Conservation (phyloP, 2,113 vertebrate genomes). For the Aptenodytes forsteri region DNA sequence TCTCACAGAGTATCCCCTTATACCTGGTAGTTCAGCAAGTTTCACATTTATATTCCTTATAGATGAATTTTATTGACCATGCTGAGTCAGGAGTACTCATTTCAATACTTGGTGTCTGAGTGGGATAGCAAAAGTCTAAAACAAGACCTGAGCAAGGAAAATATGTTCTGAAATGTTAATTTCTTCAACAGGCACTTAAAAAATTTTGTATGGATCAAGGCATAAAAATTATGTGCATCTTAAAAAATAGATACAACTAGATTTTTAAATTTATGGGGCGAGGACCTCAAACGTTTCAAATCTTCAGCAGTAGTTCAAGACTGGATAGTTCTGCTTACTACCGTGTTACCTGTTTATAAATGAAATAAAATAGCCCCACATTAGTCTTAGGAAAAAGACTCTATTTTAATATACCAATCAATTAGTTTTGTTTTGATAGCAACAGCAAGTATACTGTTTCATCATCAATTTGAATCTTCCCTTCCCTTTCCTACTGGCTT, state of each 20-base stretch:
- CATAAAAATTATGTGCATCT: background rate
- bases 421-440: background rate
- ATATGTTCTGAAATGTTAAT: background rate
- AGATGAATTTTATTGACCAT: background rate
- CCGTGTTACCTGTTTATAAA: background rate
- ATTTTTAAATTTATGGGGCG: background rate
- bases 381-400: background rate
- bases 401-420: background rate
- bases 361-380: background rate
- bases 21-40: background rate
- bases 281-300: background rate
- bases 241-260: background rate
- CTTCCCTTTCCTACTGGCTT: background rate
- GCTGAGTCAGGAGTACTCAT: background rate
- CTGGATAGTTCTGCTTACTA: background rate
- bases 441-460: background rate
- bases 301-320: background rate
- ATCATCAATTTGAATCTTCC: background rate
- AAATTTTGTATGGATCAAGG: background rate
- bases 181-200: background rate
- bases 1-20: background rate
- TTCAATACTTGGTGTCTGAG: background rate
- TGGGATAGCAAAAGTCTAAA: background rate
- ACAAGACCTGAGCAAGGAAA: background rate
- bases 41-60: background rate